A percentile compares a stretch with the other conserved stretches of the same genome.
Conservation (phyloP, 2,113 vertebrate genomes). For the Catharus bicknelli region DNA sequence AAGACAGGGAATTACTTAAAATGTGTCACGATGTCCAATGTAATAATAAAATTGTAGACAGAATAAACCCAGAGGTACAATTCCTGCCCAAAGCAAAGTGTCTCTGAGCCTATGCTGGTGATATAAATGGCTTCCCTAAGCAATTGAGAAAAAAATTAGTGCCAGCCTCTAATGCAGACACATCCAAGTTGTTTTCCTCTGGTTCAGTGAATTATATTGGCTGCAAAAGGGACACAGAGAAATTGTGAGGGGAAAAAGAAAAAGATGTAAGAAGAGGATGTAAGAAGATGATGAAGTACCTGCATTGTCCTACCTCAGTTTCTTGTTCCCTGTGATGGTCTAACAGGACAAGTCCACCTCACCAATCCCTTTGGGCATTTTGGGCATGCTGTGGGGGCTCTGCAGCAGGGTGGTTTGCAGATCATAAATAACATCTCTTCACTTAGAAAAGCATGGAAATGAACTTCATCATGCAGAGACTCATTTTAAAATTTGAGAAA, state of each 20-base stretch:
- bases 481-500: not conserved
- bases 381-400: not conserved
- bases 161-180: not conserved
- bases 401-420: not conserved
- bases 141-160: not conserved
- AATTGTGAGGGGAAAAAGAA: not conserved
- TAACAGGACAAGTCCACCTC: not conserved
- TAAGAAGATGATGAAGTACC: not conserved
- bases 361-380: not conserved
- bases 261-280: not conserved
- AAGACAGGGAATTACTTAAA: conserved; percentile 25
- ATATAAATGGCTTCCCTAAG: not conserved
- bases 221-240: not conserved
- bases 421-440: not conserved
- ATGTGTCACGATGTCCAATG: not conserved
- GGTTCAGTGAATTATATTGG: not conserved
- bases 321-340: not conserved
- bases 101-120: not conserved
- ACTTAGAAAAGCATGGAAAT: not conserved
- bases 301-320: not conserved
- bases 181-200: not conserved
- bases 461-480: not conserved
- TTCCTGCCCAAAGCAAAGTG: not conserved
- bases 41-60: not conserved
- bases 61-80: not conserved